phyloP scores from a whole-genome alignment of 2,888 invertebrate species.

The Drosophila koepferae region DNA sequence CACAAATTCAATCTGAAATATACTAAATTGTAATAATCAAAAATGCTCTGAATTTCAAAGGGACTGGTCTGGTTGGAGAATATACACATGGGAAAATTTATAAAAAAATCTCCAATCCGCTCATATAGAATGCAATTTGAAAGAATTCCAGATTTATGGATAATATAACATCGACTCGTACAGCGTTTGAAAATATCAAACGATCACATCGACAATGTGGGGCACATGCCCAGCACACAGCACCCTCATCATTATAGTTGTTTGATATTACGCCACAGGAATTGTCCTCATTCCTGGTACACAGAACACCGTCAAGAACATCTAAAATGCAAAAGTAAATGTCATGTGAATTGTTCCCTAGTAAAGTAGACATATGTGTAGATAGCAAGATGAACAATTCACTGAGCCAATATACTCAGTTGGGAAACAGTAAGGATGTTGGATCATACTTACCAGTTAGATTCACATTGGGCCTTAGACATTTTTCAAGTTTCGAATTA shows the following conservation, averaged over 20 bases:
- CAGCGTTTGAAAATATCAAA: background rate
- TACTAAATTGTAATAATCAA: too few species aligned
- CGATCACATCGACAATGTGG: background rate
- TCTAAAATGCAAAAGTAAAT: background rate
- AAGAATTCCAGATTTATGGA: background rate
- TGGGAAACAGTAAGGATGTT: background rate
- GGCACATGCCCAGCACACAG: background rate
- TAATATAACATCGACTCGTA: background rate
- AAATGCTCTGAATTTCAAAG: too few species aligned
- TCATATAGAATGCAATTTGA: background rate
- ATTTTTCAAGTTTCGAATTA: background rate
- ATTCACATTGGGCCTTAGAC: background rate
- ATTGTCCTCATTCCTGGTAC: background rate
- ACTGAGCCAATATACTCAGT: background rate
- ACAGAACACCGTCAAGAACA: background rate
- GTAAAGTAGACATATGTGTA: too few species aligned
- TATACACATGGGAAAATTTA: too few species aligned
- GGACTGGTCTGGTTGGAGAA: too few species aligned
- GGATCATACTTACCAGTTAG: background rate
- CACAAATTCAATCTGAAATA: too few species aligned
- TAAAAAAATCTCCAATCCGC: background rate
- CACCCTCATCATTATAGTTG: background rate
- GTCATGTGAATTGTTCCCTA: too few species aligned
- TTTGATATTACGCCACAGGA: slow-evolving; percentile 1
- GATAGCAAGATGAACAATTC: background rate